Conservation (phyloP, 2,797 vertebrate species). For the Microhierax caerulescens region DNA sequence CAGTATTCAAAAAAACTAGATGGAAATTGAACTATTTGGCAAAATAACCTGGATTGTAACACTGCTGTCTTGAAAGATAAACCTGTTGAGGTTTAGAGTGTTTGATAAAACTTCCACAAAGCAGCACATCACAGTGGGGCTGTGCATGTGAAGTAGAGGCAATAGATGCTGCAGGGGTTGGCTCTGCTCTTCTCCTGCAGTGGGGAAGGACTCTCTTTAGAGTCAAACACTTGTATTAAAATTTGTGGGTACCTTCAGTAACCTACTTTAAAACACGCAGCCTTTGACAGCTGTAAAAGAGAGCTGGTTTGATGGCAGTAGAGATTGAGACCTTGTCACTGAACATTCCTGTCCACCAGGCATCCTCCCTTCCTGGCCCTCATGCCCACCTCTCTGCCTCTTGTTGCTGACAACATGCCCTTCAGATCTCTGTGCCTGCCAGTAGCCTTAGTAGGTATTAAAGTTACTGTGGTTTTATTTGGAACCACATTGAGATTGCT, state of each 20-base stretch:
- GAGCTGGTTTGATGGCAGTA: background rate
- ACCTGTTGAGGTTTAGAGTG: background rate
- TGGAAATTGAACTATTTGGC: background rate
- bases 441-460: background rate
- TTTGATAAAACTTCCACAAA: background rate
- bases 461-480: background rate
- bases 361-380: background rate
- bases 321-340: background rate
- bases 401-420: background rate
- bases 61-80: background rate
- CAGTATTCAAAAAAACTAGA: background rate
- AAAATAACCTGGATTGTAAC: background rate
- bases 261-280: background rate
- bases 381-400: rapidly evolving
- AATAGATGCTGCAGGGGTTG: background rate
- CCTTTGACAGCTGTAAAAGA: background rate
- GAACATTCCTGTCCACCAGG: rapidly evolving
- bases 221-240: background rate
- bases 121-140: background rate
- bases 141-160: background rate
- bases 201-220: background rate
- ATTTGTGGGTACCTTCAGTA: background rate
- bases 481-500: background rate
- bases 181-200: background rate
- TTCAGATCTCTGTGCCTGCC: background rate